These are phyloP conservation scores for Athalia circularis DNA, from an alignment of 2,888 invertebrate genomes.

Conservation along the genomic window DNA sequence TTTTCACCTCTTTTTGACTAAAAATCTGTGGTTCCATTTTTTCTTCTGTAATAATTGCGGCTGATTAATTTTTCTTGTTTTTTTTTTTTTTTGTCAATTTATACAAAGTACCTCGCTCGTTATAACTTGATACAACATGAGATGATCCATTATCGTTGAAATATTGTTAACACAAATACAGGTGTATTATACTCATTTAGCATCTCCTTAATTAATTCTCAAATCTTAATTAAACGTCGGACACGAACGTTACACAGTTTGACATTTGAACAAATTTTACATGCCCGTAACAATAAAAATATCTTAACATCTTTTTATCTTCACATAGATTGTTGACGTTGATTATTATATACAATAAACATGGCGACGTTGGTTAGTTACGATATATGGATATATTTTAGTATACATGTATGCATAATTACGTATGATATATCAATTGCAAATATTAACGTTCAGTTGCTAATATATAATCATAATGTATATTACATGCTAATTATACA, in stretches of 20 bases:
- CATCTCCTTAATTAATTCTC: background rate
- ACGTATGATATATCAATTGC: background rate
- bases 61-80: background rate
- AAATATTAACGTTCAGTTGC: slow-evolving; percentile 19
- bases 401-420: slow-evolving; percentile 9
- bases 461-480: background rate
- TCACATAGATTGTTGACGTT: background rate
- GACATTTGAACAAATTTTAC: slow-evolving; percentile 4
- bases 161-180: background rate
- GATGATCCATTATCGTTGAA: slow-evolving; percentile 2
- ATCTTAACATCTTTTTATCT: background rate
- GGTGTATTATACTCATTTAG: background rate
- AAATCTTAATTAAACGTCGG: background rate
- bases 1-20: background rate
- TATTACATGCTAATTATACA: background rate
- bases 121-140: background rate
- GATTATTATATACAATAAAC: background rate
- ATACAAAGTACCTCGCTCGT: background rate
- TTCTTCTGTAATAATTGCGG: too few relatives aligned
- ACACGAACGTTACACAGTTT: slow-evolving; percentile 29
- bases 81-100: background rate
- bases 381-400: slow-evolving; percentile 8
- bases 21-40: too few relatives aligned
- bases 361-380: background rate
- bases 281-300: slow-evolving; percentile 12